Percentiles rank a stretch among this genome's conserved stretches.
Evolutionary conservation across 2,797 vertebrate species (phyloP).

Genomic region (Dromococcyx pavoninus): DNA sequence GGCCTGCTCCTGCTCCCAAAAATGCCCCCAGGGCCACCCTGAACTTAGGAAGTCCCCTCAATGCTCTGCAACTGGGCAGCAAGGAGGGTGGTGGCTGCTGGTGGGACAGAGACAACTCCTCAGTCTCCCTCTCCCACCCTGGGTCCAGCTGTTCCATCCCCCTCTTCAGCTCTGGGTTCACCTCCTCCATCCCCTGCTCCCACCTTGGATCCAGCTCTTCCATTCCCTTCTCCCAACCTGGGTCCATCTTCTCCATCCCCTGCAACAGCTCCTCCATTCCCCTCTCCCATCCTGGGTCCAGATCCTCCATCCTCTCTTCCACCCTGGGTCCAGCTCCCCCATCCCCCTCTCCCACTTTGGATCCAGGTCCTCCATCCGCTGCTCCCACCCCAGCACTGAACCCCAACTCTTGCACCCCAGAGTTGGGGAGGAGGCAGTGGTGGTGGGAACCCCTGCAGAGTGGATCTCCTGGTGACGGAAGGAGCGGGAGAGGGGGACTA

Average conservation of each 20-base stretch:
- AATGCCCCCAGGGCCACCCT: rapidly evolving
- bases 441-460: rapidly evolving
- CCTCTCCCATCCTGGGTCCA: too few relatives aligned
- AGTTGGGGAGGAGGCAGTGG: rapidly evolving
- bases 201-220: too few relatives aligned
- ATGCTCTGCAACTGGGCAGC: rapidly evolving
- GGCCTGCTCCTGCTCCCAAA: not conserved
- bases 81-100: not conserved
- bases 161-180: too few relatives aligned
- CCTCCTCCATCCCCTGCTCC: too few relatives aligned
- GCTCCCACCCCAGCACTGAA: not conserved
- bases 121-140: too few relatives aligned
- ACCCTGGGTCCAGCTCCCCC: too few relatives aligned
- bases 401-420: not conserved
- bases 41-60: not conserved
- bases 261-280: too few relatives aligned
- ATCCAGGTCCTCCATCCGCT: not conserved
- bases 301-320: too few relatives aligned
- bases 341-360: not conserved
- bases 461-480: not conserved
- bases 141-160: too few relatives aligned
- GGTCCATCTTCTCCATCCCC: too few relatives aligned
- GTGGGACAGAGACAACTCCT: not conserved
- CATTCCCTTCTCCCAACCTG: too few relatives aligned
- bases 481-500: not conserved